These are phyloP conservation scores for Phylloscopus whistleri DNA, from an alignment of 2,113 vertebrate genomes.

Conservation along the genomic window DNA sequence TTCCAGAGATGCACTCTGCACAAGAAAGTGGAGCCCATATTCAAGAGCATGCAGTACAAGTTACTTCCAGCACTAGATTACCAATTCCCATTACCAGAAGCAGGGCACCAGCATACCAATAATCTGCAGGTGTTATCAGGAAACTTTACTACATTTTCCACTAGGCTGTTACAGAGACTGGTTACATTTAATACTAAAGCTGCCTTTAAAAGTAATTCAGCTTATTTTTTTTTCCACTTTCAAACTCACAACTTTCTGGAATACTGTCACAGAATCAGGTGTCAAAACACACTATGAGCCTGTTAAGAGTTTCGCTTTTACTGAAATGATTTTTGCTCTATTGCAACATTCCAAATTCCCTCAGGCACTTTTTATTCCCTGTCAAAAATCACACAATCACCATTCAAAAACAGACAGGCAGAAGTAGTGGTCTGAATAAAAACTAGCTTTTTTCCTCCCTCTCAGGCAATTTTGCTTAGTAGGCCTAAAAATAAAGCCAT, in stretches of 20 bases:
- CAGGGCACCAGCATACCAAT: neutral
- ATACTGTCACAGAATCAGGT: neutral
- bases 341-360: conserved; percentile 1
- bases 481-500: neutral
- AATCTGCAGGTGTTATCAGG: neutral
- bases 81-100: neutral
- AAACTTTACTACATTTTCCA: neutral
- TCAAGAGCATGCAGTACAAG: neutral
- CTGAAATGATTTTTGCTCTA: neutral
- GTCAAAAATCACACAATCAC: conserved; percentile 29
- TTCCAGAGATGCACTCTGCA: neutral
- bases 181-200: neutral
- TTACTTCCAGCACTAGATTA: neutral
- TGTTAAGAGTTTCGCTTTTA: neutral
- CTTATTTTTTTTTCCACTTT: neutral
- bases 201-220: neutral
- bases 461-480: neutral
- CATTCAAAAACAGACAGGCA: neutral
- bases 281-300: conserved; percentile 8
- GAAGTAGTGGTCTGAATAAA: neutral
- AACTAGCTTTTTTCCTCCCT: neutral
- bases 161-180: neutral
- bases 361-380: conserved; percentile 26
- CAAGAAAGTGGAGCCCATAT: neutral
- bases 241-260: neutral